Base-by-base conservation (phyloP, 92 coral and sea anemone genomes). In the Umimayanthus chanpuru region DNA sequence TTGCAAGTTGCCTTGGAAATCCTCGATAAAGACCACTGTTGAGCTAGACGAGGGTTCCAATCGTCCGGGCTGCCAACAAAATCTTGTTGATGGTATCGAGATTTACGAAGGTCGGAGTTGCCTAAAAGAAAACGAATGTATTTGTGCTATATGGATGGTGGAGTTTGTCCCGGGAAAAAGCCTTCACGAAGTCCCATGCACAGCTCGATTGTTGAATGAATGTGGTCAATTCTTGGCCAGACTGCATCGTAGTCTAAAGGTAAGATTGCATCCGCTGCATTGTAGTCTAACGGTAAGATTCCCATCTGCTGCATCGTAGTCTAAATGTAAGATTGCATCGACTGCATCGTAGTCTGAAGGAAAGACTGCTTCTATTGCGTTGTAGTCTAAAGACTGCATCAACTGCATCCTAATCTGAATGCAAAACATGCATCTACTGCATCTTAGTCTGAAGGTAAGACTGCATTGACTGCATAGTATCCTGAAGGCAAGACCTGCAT, bases 91-190 rank as follows among this genome's bases (percentile, higher is more conserved):
- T 26, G 89, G 80, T 6, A 89, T 89, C 4, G 90, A 89, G 76
- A 50, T 92, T 67, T 81, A 80, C 73, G 21, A 89, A 26, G 92
- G 90, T 23, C 80, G 86, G 49, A 89, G 81, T 20, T 81, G 75
- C 79, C 58, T 6, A 32, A 49, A 68, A 75, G 85, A 92, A 25
- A 76, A 84, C 11, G 88, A 64, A 41, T 85, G 79, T 23, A 53
- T 89, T 56, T 92, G 93, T 77, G 93, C 92, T 79, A 84, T 94
- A 20, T 89, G 93, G 38, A 88, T 94, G 85, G 73, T 86, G 61
- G 80, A 73, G 66, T 94, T 85, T 91, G 73, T 94, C 39, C 92
- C 90, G 6, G 97, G 97, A 29, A 87, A 90, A 47, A 16, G 82
- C 26, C 81, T 94, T 79, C 28, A 90, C 23, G 92, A 93, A 83